phyloP scores from a whole-genome alignment of 1,140 invertebrate species.

The Drosophila novamexicana region DNA sequence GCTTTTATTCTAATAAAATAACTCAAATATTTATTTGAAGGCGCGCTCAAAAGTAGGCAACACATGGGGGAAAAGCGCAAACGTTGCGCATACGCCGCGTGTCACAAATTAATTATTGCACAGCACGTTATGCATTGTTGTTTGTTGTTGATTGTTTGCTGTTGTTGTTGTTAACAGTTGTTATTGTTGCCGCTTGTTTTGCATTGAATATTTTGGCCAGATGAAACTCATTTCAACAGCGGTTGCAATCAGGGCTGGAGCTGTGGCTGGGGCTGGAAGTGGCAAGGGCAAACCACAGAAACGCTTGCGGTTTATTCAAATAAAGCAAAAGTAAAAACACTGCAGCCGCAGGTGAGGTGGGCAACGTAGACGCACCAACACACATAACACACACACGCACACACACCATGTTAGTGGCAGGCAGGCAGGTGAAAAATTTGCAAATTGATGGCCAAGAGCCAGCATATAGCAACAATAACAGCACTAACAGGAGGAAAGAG shows the following conservation, averaged over 20 bases:
- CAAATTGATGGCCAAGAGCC: conserved; percentile 49
- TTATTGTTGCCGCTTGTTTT: conserved; percentile 10
- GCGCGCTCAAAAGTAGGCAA: conserved; percentile 19
- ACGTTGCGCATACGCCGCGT: conserved; percentile 30
- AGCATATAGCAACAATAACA: conserved; percentile 26
- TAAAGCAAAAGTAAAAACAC: conserved; percentile 46
- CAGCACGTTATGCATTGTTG: conserved; percentile 24
- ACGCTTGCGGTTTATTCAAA: conserved; percentile 48
- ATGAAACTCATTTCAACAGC: conserved; percentile 37
- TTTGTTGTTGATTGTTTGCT: conserved; percentile 9
- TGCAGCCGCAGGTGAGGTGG: conserved; percentile 15
- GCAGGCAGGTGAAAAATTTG: conserved; percentile 41
- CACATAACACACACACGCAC: not conserved
- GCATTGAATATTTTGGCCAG: conserved; percentile 16
- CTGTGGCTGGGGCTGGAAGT: not conserved
- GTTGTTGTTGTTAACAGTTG: not conserved
- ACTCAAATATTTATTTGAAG: not conserved
- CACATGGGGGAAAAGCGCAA: not conserved
- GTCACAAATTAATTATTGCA: conserved; percentile 38
- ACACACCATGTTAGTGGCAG: not conserved
- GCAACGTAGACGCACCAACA: not conserved
- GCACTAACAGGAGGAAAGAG: not conserved
- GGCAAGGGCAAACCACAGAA: conserved; percentile 14
- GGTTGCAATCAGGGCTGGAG: not conserved
- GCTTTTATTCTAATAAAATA: not conserved